phyloP scores from a whole-genome alignment of 2,113 vertebrate genomes.

The Chaetura pelagica region DNA sequence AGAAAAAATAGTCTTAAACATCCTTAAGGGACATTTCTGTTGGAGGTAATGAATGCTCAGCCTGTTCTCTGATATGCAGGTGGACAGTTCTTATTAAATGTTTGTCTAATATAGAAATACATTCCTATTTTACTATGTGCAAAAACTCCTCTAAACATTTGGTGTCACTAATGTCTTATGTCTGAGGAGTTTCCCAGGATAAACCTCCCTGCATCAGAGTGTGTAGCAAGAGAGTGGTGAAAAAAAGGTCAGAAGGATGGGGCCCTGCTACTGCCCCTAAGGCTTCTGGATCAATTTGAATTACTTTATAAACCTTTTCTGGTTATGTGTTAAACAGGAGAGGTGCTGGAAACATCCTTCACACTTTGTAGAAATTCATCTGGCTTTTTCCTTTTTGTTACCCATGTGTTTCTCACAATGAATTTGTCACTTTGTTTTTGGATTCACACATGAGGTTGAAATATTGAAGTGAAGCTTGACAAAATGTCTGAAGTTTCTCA shows the following conservation, averaged over 20 bases:
- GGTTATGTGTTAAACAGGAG: neutral
- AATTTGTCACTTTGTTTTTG: slow-evolving; percentile 28
- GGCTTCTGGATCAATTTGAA: neutral
- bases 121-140: neutral
- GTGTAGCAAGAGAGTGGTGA: neutral
- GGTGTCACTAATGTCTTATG: slow-evolving; percentile 37
- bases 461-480: slow-evolving; percentile 1
- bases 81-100: neutral
- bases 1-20: neutral
- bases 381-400: neutral
- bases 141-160: slow-evolving; percentile 29
- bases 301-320: neutral
- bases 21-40: neutral
- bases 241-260: neutral
- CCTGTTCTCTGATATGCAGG: neutral
- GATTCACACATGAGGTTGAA: neutral
- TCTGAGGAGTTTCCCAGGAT: neutral
- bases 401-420: neutral
- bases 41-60: neutral
- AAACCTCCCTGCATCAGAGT: neutral
- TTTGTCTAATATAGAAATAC: neutral
- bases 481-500: slow-evolving; percentile 9
- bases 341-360: neutral
- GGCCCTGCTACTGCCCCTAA: neutral
- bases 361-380: neutral